Conservation (phyloP, 2,113 vertebrate genomes). For the Trogon surrucura region DNA sequence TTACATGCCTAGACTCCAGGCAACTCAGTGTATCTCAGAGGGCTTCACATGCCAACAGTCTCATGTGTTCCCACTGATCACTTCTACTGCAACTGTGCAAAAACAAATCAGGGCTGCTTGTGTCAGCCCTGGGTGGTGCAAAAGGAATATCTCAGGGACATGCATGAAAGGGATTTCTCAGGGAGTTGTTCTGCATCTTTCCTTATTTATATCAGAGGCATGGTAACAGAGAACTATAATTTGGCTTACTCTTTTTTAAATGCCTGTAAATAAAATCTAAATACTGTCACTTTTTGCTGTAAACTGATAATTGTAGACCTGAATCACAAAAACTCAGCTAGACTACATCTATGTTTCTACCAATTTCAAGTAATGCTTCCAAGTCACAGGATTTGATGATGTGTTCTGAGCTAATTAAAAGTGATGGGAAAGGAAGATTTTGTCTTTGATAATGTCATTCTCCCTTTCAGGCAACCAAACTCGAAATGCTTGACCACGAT, state of each 20-base stretch:
- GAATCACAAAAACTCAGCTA: not conserved
- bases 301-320: not conserved
- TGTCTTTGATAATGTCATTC: not conserved
- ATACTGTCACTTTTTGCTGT: not conserved
- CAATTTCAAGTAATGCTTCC: not conserved
- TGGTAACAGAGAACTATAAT: not conserved
- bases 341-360: not conserved
- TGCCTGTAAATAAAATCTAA: not conserved
- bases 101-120: not conserved
- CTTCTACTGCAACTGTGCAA: not conserved
- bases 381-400: not conserved
- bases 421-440: not conserved
- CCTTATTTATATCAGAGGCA: not conserved
- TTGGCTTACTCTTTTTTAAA: not conserved
- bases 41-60: accelerated
- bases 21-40: not conserved
- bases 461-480: not conserved
- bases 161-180: not conserved
- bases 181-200: not conserved
- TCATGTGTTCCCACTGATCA: not conserved
- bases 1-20: not conserved
- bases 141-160: not conserved
- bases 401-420: slow-evolving; percentile 24
- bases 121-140: not conserved
- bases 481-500: slow-evolving; percentile 13